Conservation (phyloP, 2,113 vertebrate species). For the Silurus meridionalis region DNA sequence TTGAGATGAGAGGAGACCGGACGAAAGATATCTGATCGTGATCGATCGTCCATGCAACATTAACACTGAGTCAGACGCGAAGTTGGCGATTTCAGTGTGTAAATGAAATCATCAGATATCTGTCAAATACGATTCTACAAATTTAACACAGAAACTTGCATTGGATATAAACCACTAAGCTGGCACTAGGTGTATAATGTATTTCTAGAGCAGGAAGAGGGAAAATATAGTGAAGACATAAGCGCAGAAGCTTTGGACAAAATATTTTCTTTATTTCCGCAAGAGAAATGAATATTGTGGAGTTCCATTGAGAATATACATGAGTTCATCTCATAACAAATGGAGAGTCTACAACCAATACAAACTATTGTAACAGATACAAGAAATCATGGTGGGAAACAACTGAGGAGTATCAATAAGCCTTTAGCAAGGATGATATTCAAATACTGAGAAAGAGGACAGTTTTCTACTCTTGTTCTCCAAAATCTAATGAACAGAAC, state of each 20-base stretch:
- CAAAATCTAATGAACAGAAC: conserved; percentile 21
- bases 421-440: conserved; percentile 56
- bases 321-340: conserved; percentile 69
- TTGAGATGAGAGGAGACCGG: neutral
- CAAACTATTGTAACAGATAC: conserved; percentile 70
- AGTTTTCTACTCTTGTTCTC: conserved; percentile 1
- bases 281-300: conserved; percentile 66
- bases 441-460: conserved; percentile 66
- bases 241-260: conserved; percentile 61
- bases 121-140: neutral
- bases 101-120: conserved; percentile 17
- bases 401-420: conserved; percentile 63
- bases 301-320: conserved; percentile 68
- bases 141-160: neutral
- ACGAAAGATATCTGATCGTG: neutral
- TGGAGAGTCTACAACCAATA: conserved; percentile 68
- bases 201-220: too few relatives aligned
- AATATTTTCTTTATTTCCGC: conserved; percentile 76
- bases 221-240: neutral
- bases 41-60: neutral
- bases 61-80: neutral
- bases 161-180: neutral
- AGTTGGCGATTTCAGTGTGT: neutral
- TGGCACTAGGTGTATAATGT: too few relatives aligned
- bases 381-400: conserved; percentile 62